A percentile compares a stretch with the other conserved stretches of the same genome.
Evolutionary conservation across 2,888 invertebrate species (phyloP).

Genomic region (Erannis defoliaria): DNA sequence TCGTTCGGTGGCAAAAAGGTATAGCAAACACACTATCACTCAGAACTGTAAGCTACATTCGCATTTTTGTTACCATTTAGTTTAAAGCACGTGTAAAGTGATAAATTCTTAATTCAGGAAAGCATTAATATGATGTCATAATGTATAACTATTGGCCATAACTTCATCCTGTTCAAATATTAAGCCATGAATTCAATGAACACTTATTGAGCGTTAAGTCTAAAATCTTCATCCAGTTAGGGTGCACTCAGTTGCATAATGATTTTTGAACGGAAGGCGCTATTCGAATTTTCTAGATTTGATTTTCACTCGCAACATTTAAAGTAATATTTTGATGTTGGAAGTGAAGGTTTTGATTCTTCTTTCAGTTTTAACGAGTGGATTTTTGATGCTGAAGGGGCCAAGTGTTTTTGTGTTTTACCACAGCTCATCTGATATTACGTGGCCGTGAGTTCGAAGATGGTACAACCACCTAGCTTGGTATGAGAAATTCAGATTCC

Average conservation of each 20-base stretch:
- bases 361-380: too few relatives aligned
- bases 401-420: too few relatives aligned
- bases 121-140: not conserved
- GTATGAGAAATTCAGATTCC: too few relatives aligned
- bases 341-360: not conserved
- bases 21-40: too few relatives aligned
- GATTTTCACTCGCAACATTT: slow-evolving; percentile 2
- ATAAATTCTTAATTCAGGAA: not conserved
- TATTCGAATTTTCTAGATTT: slow-evolving; percentile 46
- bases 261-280: slow-evolving; percentile 50
- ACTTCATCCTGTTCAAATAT: slow-evolving; percentile 51
- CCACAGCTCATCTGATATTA: too few relatives aligned
- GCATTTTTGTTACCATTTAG: too few relatives aligned
- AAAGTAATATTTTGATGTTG: not conserved
- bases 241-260: slow-evolving; percentile 70
- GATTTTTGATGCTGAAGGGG: too few relatives aligned
- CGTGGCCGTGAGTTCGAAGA: too few relatives aligned
- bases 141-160: slow-evolving; percentile 6
- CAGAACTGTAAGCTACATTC: too few relatives aligned
- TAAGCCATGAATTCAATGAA: slow-evolving; percentile 37
- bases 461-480: too few relatives aligned
- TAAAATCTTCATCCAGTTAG: slow-evolving; percentile 44
- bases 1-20: too few relatives aligned
- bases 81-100: too few relatives aligned
- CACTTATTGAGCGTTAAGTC: slow-evolving; percentile 42